phyloP scores from a whole-genome alignment of 2,888 invertebrate species.

The Sturmia bella region DNA sequence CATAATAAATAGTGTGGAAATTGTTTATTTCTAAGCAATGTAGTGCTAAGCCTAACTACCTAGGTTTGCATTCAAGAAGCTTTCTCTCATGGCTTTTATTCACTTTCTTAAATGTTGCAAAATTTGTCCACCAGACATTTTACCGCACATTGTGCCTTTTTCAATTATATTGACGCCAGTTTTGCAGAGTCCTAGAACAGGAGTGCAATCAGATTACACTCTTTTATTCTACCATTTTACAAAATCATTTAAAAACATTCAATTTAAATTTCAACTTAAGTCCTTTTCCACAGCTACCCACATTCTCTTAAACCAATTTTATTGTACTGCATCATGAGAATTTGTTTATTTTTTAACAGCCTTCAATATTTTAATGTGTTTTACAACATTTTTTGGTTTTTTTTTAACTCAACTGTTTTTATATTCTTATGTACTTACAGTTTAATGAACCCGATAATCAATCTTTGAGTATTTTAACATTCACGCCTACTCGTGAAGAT shows the following conservation, averaged over 20 bases:
- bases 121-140: too few relatives aligned
- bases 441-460: slow-evolving; percentile 91
- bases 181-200: too few relatives aligned
- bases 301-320: slow-evolving; percentile 13
- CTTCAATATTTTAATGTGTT: background rate
- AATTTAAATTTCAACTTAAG: background rate
- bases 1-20: too few relatives aligned
- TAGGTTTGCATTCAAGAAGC: too few relatives aligned
- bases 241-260: background rate
- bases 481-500: slow-evolving; percentile 92
- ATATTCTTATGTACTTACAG: slow-evolving; percentile 82
- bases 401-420: slow-evolving; percentile 10
- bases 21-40: too few relatives aligned
- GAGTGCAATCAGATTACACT: too few relatives aligned
- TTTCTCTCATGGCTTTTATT: too few relatives aligned
- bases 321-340: slow-evolving; percentile 38
- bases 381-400: slow-evolving; percentile 1
- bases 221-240: too few relatives aligned
- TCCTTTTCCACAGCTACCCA: background rate
- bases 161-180: too few relatives aligned
- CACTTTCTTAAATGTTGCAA: too few relatives aligned
- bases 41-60: too few relatives aligned
- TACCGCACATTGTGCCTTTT: too few relatives aligned
- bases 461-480: slow-evolving; percentile 91
- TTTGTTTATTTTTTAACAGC: background rate